These are phyloP conservation scores for Melanocharis versteri DNA, from an alignment of 2,113 vertebrate genomes.

Conservation along the genomic window DNA sequence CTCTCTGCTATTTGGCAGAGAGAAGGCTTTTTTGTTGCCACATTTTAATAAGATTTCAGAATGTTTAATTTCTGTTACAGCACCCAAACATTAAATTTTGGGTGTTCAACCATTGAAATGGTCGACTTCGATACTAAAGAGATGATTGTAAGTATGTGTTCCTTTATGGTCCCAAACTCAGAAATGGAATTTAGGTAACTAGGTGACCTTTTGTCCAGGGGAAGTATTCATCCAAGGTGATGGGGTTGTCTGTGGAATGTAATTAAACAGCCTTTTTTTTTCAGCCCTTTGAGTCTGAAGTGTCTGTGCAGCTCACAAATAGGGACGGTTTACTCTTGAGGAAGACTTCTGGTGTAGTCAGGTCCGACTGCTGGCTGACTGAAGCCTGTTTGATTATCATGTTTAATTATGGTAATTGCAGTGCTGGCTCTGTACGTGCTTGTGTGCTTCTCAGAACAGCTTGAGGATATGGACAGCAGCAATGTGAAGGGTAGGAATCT, in stretches of 20 bases:
- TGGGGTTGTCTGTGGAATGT: background rate
- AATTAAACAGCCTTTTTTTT: background rate
- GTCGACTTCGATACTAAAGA: background rate
- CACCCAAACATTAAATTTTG: background rate
- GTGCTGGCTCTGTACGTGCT: background rate
- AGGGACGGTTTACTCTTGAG: background rate
- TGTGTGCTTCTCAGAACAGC: background rate
- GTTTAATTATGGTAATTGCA: constrained; percentile 15
- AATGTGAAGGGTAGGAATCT: background rate
- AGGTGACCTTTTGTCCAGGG: background rate
- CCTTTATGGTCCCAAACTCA: background rate
- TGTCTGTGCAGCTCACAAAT: background rate
- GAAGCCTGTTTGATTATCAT: background rate
- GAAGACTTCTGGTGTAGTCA: background rate
- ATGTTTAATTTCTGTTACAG: background rate
- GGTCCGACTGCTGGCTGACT: background rate
- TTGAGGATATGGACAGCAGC: background rate
- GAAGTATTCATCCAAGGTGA: background rate
- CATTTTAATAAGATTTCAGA: background rate
- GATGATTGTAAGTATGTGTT: background rate
- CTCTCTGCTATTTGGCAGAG: background rate
- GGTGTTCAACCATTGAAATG: background rate
- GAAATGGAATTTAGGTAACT: background rate
- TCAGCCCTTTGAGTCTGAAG: background rate
- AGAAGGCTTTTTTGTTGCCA: background rate